A percentile compares a stretch with the other conserved stretches of the same genome.
These are phyloP conservation scores for Corythoichthys intestinalis DNA, from an alignment of 2,113 vertebrate species.

Conservation along the genomic window DNA sequence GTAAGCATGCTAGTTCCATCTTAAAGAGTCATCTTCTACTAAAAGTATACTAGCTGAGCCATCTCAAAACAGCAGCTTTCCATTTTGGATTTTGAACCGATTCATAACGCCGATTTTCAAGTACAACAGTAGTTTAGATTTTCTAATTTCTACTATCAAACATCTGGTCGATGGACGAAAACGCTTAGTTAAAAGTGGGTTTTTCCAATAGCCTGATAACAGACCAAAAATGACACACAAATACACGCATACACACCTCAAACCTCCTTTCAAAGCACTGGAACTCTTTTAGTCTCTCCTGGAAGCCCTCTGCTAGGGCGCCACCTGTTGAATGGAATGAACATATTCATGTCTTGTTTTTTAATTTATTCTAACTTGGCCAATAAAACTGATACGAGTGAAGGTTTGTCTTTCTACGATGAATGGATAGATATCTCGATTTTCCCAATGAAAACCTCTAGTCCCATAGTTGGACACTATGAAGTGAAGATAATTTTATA, in stretches of 20 bases:
- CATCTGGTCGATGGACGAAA: background rate
- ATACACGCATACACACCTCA: constrained; percentile 78
- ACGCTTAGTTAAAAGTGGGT: background rate
- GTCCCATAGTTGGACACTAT: background rate
- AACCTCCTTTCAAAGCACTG: constrained; percentile 94
- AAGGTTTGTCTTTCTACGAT: background rate
- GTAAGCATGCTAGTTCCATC: background rate
- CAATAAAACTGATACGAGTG: background rate
- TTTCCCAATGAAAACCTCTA: background rate
- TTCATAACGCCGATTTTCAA: background rate
- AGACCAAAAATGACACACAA: background rate
- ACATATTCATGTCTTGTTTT: background rate
- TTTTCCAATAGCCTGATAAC: background rate
- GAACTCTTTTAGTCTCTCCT: constrained; percentile 90
- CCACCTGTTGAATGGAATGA: constrained; percentile 74
- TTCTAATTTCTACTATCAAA: background rate
- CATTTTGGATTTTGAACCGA: background rate
- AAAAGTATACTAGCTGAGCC: background rate
- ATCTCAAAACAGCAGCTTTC: background rate
- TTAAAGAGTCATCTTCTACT: background rate
- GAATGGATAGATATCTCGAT: background rate
- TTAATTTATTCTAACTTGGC: background rate
- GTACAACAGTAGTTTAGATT: background rate
- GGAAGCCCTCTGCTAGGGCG: constrained; percentile 92
- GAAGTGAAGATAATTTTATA: background rate